Evolutionary conservation across 1,140 invertebrate species (phyloP).

Genomic region (Cyclargus thomasi): DNA sequence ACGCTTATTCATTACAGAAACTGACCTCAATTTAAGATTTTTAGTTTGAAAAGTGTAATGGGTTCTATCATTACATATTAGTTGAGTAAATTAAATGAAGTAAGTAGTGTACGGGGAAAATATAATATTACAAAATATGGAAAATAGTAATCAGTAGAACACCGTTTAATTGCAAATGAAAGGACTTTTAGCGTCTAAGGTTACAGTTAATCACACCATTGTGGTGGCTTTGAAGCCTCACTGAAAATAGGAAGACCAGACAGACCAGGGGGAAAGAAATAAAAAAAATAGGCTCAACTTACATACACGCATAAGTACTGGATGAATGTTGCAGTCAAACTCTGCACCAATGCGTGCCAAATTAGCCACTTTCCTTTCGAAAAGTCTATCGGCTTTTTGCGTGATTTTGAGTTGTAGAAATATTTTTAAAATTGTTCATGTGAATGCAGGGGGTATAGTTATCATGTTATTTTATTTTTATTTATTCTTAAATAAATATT

Average conservation of each 20-base stretch:
- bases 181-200: constrained; percentile 34
- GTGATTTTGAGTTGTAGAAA: not conserved
- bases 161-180: constrained; percentile 3
- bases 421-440: not conserved
- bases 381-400: not conserved
- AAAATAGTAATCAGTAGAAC: constrained; percentile 8
- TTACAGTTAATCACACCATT: constrained; percentile 54
- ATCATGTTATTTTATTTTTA: no score
- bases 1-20: not conserved
- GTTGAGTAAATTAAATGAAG: no score
- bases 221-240: constrained; percentile 57
- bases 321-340: constrained; percentile 36
- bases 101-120: not conserved
- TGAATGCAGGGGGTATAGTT: not conserved
- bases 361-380: constrained; percentile 14
- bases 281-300: constrained; percentile 62
- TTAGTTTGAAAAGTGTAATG: not conserved
- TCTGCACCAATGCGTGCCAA: constrained; percentile 23
- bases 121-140: not conserved
- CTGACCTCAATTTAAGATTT: not conserved
- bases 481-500: no score
- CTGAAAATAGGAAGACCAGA: constrained; percentile 61
- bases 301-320: constrained; percentile 53
- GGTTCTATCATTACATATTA: no score
- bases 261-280: constrained; percentile 59